phyloP scores from a whole-genome alignment of 2,888 invertebrate genomes.

The Drosophila vallismaia region DNA sequence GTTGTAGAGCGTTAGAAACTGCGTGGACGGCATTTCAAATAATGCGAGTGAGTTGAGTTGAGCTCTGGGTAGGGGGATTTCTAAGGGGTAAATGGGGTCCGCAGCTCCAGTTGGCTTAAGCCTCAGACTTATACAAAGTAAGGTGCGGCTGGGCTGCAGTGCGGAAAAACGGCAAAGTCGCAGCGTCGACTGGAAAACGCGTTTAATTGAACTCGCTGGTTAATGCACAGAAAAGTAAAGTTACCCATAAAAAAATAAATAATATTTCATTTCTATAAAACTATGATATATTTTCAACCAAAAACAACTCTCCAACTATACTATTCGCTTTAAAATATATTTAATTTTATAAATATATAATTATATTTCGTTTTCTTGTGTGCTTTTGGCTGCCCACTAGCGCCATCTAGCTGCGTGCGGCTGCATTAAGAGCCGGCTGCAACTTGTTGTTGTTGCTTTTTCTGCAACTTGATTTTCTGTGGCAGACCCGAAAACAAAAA shows the following conservation, averaged over 20 bases:
- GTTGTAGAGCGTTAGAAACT: conserved; percentile 76
- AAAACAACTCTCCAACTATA: neutral
- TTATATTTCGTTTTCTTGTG: neutral
- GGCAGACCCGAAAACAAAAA: conserved; percentile 55
- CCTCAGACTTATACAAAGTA: conserved; percentile 47
- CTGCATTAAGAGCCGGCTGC: conserved; percentile 62
- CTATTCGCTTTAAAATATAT: neutral
- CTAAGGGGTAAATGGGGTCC: conserved; percentile 19
- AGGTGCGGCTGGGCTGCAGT: conserved; percentile 73
- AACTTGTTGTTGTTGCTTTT: conserved; percentile 45
- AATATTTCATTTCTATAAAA: neutral
- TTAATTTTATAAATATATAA: neutral
- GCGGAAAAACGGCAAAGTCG: conserved; percentile 66
- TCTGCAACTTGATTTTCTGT: conserved; percentile 37
- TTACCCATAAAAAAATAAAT: neutral
- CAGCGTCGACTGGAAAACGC: conserved; percentile 62
- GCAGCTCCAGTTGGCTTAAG: conserved; percentile 26
- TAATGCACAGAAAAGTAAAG: conserved; percentile 1
- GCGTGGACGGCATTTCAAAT: conserved; percentile 83
- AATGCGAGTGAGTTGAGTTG: conserved; percentile 47
- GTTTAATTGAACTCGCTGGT: conserved; percentile 68
- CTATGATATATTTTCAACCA: neutral
- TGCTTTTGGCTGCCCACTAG: conserved; percentile 65
- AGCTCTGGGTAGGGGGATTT: conserved; percentile 8
- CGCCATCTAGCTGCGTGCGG: conserved; percentile 75